These are phyloP conservation scores for Eunapius fragilis DNA, from an alignment of 37 sponge, comb jelly and placozoan genomes.

Conservation along the genomic window DNA sequence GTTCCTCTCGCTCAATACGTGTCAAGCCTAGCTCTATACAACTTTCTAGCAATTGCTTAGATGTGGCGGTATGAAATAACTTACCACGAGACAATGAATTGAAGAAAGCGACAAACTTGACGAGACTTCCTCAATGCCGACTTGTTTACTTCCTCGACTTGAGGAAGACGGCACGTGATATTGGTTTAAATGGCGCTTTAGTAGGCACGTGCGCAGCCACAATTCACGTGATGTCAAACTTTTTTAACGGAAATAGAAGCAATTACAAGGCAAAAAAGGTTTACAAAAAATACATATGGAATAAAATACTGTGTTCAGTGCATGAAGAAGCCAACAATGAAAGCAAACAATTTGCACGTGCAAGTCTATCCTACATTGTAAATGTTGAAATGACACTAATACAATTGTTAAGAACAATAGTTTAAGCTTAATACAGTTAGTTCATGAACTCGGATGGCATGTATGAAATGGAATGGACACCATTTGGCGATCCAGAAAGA, in stretches of 20 bases:
- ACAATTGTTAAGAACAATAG: neutral
- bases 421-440: neutral
- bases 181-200: neutral
- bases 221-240: neutral
- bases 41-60: neutral
- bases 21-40: neutral
- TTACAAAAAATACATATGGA: neutral
- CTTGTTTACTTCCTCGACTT: constrained; percentile 65
- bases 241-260: neutral
- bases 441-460: constrained; percentile 27
- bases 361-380: neutral
- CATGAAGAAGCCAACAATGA: neutral
- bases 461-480: constrained; percentile 34
- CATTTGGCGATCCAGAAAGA: constrained; percentile 60
- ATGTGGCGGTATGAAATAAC: neutral
- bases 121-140: constrained; percentile 54
- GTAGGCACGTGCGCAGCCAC: neutral
- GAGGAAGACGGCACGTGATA: constrained; percentile 44
- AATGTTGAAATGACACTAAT: neutral
- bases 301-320: constrained; percentile 1
- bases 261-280: neutral
- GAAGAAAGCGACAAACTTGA: constrained; percentile 17
- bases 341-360: neutral
- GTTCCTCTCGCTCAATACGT: neutral
- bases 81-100: neutral